Base-by-base conservation (phyloP, 2,113 vertebrate genomes). In the Rhinichthys klamathensis region DNA sequence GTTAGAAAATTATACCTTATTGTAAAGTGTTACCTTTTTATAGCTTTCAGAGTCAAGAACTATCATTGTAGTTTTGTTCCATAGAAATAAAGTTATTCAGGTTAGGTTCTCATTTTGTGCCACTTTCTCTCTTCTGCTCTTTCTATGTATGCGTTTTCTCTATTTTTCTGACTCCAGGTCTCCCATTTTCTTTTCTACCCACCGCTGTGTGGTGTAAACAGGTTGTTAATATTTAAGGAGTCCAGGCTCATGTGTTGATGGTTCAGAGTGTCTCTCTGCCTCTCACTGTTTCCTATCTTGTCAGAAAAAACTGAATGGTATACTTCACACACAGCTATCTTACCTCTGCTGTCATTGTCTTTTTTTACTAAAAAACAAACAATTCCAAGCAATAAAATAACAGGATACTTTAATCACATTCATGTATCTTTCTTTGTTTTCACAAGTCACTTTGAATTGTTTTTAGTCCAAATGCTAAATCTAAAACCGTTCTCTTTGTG, bases 221-320 rank as follows among this genome's bases (percentile, higher is more conserved):
- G 21, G n/a, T 44, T 49, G 84, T 85, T 82, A 58, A 87, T 82
- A 85, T 87, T 89, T 78, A 77, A 41, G n/a, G 7, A 23, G 84
- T 70, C 61, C 83, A 30, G 49, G 3, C 77, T 30, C 63, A 70
- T 46, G 23, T 23, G 51, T n/a, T 51, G 75, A 56, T 8, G 63
- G n/a, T 69, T 85, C 49, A 11, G 76, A 46, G 75, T 78, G 30
- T 70, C 46, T 69, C 10, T 76, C 15, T 56, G 49, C 35, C 77
- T 41, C 54, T 74, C 32, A 12, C 54, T 46, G 44, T 78, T 67
- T 84, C 61, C 46, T 44, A 38, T 80, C 76, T 56, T 54, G 72
- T 84, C 56, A 67, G 49, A 73, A 67, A 82, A 82, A 69, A 82
- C n/a, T 12, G 25, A 2, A 58, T 44, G 44, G 67, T 69, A 60